These are phyloP conservation scores for Muscidifurax raptorellus DNA, from an alignment of 1,140 invertebrate genomes.

Conservation along the genomic window DNA sequence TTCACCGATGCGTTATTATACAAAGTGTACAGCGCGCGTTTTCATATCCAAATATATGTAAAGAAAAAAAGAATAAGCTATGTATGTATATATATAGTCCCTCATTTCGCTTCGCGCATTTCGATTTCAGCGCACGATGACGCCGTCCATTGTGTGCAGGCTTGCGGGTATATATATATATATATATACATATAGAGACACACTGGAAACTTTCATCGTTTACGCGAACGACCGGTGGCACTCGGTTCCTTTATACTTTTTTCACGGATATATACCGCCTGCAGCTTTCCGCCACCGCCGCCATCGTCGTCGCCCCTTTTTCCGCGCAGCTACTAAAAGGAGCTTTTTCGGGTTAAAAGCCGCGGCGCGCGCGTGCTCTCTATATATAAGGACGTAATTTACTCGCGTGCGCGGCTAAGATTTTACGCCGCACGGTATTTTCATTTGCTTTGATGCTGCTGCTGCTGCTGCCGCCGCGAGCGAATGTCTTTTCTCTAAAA, in stretches of 20 bases:
- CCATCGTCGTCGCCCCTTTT: neutral
- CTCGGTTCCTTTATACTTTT: too few relatives aligned
- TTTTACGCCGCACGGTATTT: neutral
- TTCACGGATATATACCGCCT: neutral
- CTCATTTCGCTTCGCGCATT: neutral
- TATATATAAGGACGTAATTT: neutral
- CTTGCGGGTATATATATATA: too few relatives aligned
- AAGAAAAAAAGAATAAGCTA: too few relatives aligned
- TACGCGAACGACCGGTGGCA: too few relatives aligned
- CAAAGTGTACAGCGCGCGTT: too few relatives aligned
- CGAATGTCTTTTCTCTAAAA: neutral
- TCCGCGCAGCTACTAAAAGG: neutral
- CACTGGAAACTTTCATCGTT: conserved; percentile 2
- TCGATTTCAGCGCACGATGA: neutral
- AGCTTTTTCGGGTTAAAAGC: neutral
- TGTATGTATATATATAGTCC: too few relatives aligned
- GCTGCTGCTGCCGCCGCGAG: too few relatives aligned
- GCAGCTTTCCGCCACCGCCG: neutral
- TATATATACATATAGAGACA: too few relatives aligned
- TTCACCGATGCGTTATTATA: too few relatives aligned
- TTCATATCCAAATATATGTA: too few relatives aligned
- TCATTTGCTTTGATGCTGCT: too few relatives aligned
- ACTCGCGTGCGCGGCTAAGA: neutral
- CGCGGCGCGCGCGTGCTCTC: neutral
- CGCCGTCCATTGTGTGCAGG: neutral